phyloP scores from a whole-genome alignment of 92 coral and sea anemone species.

The Parazoanthus swiftii region DNA sequence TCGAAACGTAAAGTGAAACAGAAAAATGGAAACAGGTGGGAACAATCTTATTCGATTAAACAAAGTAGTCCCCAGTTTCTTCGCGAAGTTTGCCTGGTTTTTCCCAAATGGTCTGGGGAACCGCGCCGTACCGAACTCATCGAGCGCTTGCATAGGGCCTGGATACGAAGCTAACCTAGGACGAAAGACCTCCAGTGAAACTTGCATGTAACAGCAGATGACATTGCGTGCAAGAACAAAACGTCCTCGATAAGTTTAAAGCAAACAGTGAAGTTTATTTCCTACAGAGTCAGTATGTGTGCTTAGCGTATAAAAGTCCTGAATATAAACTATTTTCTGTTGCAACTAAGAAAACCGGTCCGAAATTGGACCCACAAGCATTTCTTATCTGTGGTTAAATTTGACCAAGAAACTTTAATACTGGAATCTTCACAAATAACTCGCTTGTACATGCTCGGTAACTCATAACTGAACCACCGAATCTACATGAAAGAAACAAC shows the following conservation, averaged over 20 bases:
- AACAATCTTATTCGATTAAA: background rate
- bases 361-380: background rate
- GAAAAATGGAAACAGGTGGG: too few relatives aligned
- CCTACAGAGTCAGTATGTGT: background rate
- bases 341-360: background rate
- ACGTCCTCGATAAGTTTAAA: background rate
- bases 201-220: background rate
- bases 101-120: too few relatives aligned
- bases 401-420: background rate
- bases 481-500: too few relatives aligned
- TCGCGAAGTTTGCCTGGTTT: too few relatives aligned
- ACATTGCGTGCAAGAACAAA: background rate
- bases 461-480: background rate
- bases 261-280: constrained; percentile 11
- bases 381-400: background rate
- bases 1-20: too few relatives aligned
- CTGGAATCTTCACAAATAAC: background rate
- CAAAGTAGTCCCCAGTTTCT: too few relatives aligned
- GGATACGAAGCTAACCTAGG: too few relatives aligned
- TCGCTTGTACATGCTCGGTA: background rate
- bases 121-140: too few relatives aligned
- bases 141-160: too few relatives aligned
- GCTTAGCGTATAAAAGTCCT: background rate
- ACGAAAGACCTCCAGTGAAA: too few relatives aligned
- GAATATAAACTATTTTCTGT: background rate